Evolutionary conservation across 1,140 invertebrate genomes (phyloP).

Genomic region (Conus betulinus): DNA sequence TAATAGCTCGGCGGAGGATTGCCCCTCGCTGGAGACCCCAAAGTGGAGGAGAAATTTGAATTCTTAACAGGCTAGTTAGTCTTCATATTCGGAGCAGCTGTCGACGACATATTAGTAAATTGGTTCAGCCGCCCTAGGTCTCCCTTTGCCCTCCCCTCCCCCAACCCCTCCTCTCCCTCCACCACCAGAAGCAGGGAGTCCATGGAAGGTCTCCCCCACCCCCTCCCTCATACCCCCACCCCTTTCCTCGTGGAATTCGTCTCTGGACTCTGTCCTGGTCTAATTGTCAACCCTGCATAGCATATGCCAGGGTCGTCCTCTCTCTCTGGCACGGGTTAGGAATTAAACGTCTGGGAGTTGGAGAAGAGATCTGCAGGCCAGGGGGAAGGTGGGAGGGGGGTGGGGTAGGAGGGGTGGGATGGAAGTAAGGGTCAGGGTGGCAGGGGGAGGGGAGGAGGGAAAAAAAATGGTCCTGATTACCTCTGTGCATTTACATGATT

Average conservation of each 20-base stretch:
- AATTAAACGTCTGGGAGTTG: neutral
- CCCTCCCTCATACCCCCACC: no score
- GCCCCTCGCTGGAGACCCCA: neutral
- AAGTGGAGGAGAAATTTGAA: slow-evolving; percentile 22
- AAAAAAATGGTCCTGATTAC: slow-evolving; percentile 24
- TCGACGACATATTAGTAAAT: slow-evolving; percentile 11
- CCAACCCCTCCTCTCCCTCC: no score
- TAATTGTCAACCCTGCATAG: slow-evolving; percentile 32
- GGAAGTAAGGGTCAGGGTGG: neutral
- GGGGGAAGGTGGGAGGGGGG: neutral
- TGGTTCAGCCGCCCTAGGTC: slow-evolving; percentile 7
- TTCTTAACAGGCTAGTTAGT: slow-evolving; percentile 32
- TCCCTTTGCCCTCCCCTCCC: no score
- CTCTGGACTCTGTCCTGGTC: slow-evolving; percentile 17
- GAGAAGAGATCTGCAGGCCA: neutral
- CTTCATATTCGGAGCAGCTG: slow-evolving; percentile 30
- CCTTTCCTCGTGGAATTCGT: neutral
- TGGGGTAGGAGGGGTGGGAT: neutral
- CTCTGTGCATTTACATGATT: slow-evolving; percentile 21
- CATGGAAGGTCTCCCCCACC: no score
- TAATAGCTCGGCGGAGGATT: neutral
- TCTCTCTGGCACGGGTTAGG: neutral
- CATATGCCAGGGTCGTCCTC: neutral
- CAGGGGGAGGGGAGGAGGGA: no score
- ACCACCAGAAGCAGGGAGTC: no score